These are phyloP conservation scores for Polypterus bichir DNA, from an alignment of 2,113 vertebrate genomes.

Conservation along the genomic window DNA sequence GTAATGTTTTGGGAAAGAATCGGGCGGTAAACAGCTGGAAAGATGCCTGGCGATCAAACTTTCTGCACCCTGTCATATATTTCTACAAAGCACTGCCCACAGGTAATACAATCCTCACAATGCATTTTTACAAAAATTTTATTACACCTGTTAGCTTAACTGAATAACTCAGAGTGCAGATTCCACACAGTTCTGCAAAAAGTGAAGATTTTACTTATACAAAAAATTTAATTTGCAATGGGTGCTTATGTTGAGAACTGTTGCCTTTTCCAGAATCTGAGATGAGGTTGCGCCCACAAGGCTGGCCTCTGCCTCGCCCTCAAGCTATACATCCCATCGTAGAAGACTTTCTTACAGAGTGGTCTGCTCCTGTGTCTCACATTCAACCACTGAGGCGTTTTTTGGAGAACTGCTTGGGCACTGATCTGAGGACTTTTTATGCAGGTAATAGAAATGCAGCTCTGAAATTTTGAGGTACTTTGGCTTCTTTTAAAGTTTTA, in stretches of 20 bases:
- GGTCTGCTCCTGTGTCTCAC: conserved; percentile 75
- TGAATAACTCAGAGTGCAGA: no score
- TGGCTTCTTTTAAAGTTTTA: not conserved
- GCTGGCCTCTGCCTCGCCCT: conserved; percentile 79
- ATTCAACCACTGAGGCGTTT: conserved; percentile 81
- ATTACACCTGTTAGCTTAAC: no score
- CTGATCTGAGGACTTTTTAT: conserved; percentile 78
- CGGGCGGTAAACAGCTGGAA: conserved; percentile 74
- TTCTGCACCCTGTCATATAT: conserved; percentile 90
- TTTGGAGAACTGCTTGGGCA: conserved; percentile 78
- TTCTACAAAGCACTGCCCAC: conserved; percentile 73
- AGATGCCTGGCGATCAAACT: conserved; percentile 85
- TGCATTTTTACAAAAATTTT: no score
- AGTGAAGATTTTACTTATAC: no score
- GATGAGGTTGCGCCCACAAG: conserved; percentile 59
- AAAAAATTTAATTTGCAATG: no score
- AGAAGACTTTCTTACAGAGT: conserved; percentile 91
- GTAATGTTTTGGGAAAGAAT: conserved; percentile 49
- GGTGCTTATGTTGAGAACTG: not conserved
- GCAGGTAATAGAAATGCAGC: conserved; percentile 53
- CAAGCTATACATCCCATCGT: conserved; percentile 77
- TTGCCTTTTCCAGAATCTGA: conserved; percentile 54
- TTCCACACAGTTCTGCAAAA: no score
- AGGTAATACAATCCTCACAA: conserved; percentile 39
- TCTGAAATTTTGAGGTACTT: no score